These are phyloP conservation scores for Spermophilus dauricus DNA, from an alignment of 2,113 vertebrate genomes.

Conservation along the genomic window DNA sequence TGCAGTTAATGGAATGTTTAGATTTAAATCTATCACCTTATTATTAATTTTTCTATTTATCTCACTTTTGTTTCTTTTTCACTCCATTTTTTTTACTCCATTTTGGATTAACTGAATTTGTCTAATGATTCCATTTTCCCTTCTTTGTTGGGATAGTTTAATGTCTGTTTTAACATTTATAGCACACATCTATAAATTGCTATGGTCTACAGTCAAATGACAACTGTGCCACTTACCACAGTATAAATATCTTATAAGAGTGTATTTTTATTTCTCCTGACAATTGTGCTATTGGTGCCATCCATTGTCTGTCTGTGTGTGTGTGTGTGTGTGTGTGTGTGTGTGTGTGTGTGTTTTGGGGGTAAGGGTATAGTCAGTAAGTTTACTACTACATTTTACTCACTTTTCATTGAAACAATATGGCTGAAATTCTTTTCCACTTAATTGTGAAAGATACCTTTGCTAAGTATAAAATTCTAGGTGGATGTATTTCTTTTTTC, in stretches of 20 bases:
- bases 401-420: background rate
- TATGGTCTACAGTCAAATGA: background rate
- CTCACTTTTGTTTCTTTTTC: background rate
- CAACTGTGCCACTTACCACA: background rate
- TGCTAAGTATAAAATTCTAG: background rate
- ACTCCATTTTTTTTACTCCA: background rate
- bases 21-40: constrained; percentile 11
- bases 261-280: background rate
- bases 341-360: no score
- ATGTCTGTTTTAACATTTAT: constrained; percentile 7
- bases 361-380: background rate
- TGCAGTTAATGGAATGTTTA: background rate
- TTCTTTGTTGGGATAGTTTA: background rate
- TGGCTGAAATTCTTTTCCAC: background rate
- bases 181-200: constrained; percentile 4
- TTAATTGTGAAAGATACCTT: constrained; percentile 10
- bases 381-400: background rate
- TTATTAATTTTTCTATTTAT: background rate
- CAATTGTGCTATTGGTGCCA: background rate
- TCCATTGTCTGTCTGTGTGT: background rate
- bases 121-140: background rate
- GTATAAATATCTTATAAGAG: background rate
- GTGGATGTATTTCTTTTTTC: background rate
- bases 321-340: no score
- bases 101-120: background rate